These are phyloP conservation scores for Drosophila mulleri DNA, from an alignment of 2,888 invertebrate genomes.

Conservation along the genomic window DNA sequence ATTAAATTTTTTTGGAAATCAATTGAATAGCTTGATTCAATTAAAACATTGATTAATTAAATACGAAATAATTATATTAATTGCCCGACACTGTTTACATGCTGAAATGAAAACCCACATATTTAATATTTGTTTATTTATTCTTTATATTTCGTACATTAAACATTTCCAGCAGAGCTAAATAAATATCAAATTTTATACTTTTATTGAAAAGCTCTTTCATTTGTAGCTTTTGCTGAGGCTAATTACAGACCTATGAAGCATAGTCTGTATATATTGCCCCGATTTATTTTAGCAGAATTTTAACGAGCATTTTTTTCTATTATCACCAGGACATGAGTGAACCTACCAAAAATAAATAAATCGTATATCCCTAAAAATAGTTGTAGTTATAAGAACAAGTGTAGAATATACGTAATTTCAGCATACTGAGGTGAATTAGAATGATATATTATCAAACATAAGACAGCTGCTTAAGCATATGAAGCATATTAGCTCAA, in stretches of 20 bases:
- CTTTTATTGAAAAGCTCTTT: neutral
- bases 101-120: neutral
- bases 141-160: neutral
- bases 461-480: no score
- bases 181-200: neutral
- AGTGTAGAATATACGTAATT: no score
- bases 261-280: neutral
- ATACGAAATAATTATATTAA: constrained; percentile 2
- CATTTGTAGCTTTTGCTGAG: neutral
- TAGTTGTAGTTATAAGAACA: no score
- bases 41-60: neutral
- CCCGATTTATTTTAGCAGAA: neutral
- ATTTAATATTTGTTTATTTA: neutral
- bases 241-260: neutral
- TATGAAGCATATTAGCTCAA: no score
- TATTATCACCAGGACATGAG: no score
- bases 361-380: no score
- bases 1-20: constrained; percentile 12
- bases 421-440: no score
- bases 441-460: no score
- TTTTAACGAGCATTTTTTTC: no score
- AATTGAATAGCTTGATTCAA: constrained; percentile 13
- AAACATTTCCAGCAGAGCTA: neutral
- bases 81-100: constrained; percentile 9
- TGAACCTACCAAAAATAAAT: no score